phyloP scores from a whole-genome alignment of 2,113 vertebrate genomes.

The Platysternon megacephalum region DNA sequence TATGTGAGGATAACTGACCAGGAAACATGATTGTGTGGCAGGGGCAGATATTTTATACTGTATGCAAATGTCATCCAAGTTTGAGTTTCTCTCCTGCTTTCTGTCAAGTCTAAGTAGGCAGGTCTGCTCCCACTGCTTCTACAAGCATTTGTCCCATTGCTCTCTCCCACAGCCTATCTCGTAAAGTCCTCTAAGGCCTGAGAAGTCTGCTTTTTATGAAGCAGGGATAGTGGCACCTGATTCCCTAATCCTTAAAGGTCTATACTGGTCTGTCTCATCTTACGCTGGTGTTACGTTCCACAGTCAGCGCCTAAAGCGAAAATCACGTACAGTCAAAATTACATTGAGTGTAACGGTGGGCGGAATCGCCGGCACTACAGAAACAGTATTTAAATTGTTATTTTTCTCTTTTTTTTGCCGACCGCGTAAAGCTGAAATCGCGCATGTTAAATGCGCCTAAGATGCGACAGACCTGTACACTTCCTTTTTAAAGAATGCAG shows the following conservation, averaged over 20 bases:
- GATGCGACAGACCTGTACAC: too few species aligned
- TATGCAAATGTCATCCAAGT: background rate
- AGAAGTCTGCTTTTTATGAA: background rate
- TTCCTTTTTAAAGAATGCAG: background rate
- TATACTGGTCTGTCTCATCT: too few species aligned
- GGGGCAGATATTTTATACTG: background rate
- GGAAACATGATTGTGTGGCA: background rate
- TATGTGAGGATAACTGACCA: background rate
- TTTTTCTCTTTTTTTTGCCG: too few species aligned
- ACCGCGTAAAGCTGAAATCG: too few species aligned
- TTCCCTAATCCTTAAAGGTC: background rate
- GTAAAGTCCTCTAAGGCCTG: background rate
- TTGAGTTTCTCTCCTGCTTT: background rate
- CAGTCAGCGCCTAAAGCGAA: too few species aligned
- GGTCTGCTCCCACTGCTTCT: rapidly evolving
- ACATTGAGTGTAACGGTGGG: too few species aligned
- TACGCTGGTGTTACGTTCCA: too few species aligned
- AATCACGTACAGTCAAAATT: too few species aligned
- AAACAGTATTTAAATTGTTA: too few species aligned
- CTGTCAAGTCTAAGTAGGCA: background rate
- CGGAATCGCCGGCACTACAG: too few species aligned
- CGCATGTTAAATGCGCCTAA: too few species aligned
- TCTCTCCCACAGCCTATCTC: rapidly evolving
- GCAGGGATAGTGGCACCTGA: background rate
- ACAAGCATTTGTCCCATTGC: background rate